Base-by-base conservation (phyloP, 2,888 invertebrate species). In the Oasisia sp. region DNA sequence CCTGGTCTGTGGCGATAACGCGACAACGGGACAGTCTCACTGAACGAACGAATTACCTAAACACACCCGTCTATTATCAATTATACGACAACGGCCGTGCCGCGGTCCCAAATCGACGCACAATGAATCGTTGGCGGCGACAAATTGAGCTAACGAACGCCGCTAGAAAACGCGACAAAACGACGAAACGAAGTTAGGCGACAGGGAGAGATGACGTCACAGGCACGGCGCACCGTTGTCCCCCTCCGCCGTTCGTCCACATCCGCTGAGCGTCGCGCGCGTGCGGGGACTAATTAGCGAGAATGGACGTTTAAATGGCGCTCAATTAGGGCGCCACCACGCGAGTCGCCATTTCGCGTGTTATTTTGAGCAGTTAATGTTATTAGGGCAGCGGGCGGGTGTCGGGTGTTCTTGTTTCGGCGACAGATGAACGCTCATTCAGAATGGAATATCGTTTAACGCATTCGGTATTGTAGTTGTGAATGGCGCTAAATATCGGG, bases 151-250 rank as follows among this genome's bases (percentile, higher is more conserved):
- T 74, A 74, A 74, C 74, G 74, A 74, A 74, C 74, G 74, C 19
- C 74, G 27, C 74, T 74, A 74, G 74, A 74, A 74, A 74, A 74
- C 27, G 74, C 74, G 19, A 27, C 74, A 74, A 74, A 74, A 74
- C 74, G 74, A 74, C 74, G 14, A 74, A 74, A 74, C 74, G 74
- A 74, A 74, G 74, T 74, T 74, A 74, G 74, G 74, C 74, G 74
- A 74, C 27, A 0, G n/a, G 74, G 19, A 27, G 27, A 74, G 74
- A 74, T 74, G 74, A 74, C 74, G 74, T 19, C 74, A 74, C 74
- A 27, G 74, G 5, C 7, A 74, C 27, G 74, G 74, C 50, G 50
- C 50, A 50, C 50, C 9, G 14, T 8, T 11, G 50, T 9, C 50
- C 27, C 74, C 27, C 74, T 27, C 74, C 74, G n/a, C 74, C 7